Evolutionary conservation across 2,113 vertebrate species (phyloP), one percentile per base, ranked within the genome.

Genomic region (Mirza zaza): DNA sequence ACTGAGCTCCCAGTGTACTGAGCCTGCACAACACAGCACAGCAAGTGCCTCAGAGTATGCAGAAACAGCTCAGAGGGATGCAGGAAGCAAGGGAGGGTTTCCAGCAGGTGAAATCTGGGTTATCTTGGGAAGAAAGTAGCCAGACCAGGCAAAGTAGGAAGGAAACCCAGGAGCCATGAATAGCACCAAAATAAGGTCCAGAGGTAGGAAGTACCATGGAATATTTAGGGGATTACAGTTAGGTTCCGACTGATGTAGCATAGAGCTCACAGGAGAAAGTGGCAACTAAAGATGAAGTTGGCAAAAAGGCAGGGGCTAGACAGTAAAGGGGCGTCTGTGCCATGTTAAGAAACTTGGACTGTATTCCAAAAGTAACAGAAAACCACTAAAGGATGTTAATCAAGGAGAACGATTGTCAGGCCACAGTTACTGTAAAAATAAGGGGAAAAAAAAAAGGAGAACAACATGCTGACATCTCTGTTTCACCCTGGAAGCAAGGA

Each of bases 1-100:
- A 42, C 88, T 45, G 18, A 70, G 55, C 25, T 67, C 45, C 52
- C 0, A 0, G 7, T 27, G 6, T 36, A 55, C 2, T 9, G 18
- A 11, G 20, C 39, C 59, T 91, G 45, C n/a, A 48, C 8, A 57
- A 10, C 10, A 61, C 2, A 48, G 34, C 8, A 15, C 1, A 59
- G 13, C 9, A 34, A 68, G 17, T 59, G 9, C 42, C 88, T 89
- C 32, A 34, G n/a, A 80, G 57, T 29, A 45, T 32, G 83, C 1
- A 57, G 34, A 70, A 67, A 79, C 0, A 21, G 42, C 8, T n/a
- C 7, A 1, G 70, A 18, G 45, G n/a, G n/a, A 18, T 61, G 45
- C 9, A 32, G 34, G 34, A 4, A 50, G 32, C 14, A 12, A 29
- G 61, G 13, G 52, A 42, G 36, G 17, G 20, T 23, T 81, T 63